Evolutionary conservation across 2,888 invertebrate species (phyloP).

Genomic region (Eumerus sabulonum): DNA sequence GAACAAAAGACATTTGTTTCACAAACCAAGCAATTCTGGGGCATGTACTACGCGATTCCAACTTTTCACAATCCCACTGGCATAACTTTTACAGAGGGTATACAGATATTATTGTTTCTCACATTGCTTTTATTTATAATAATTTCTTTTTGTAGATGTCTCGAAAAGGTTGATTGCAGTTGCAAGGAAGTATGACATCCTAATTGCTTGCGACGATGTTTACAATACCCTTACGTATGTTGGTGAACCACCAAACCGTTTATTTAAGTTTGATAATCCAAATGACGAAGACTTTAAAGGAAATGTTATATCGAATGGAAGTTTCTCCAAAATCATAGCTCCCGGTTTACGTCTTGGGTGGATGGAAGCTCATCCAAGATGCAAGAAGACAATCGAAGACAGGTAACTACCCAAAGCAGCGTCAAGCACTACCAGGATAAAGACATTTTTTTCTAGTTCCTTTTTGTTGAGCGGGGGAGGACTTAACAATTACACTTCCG

Average conservation of each 20-base stretch:
- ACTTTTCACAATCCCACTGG: constrained; percentile 83
- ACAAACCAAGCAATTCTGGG: constrained; percentile 80
- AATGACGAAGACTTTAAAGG: constrained; percentile 78
- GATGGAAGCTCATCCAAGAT: constrained; percentile 81
- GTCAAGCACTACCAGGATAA: neutral
- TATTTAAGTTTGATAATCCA: constrained; percentile 80
- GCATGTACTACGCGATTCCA: constrained; percentile 81
- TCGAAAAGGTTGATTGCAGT: constrained; percentile 78
- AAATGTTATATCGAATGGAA: constrained; percentile 83
- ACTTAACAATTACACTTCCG: constrained; percentile 82
- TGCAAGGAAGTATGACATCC: constrained; percentile 78
- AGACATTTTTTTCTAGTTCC: neutral
- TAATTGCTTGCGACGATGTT: constrained; percentile 83
- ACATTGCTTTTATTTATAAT: neutral
- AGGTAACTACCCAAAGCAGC: constrained; percentile 53
- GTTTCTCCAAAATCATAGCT: constrained; percentile 83
- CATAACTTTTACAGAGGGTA: constrained; percentile 79
- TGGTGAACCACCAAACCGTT: constrained; percentile 79
- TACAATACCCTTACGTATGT: constrained; percentile 82
- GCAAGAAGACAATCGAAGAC: constrained; percentile 77
- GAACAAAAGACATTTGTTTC: constrained; percentile 74
- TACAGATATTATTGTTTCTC: neutral
- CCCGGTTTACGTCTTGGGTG: constrained; percentile 84
- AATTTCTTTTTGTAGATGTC: constrained; percentile 74
- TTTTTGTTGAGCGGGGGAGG: constrained; percentile 81